Conservation (phyloP, 2,797 vertebrate genomes). For the Rhynchonycteris naso region DNA sequence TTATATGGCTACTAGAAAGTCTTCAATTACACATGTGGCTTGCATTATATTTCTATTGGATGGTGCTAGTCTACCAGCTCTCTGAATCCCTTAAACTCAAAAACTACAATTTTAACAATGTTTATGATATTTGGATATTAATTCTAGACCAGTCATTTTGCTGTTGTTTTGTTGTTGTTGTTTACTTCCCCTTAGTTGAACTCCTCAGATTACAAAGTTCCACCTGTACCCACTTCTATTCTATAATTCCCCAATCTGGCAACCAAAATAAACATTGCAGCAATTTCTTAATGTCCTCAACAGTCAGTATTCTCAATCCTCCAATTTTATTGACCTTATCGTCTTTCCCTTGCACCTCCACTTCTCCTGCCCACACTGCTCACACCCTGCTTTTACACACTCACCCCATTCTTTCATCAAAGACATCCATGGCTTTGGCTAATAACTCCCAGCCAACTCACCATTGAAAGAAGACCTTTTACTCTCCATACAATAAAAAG, state of each 20-base stretch:
- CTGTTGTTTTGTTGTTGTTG: background rate
- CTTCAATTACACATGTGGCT: constrained; percentile 1
- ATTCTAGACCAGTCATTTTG: background rate
- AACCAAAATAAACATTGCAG: background rate
- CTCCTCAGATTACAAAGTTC: background rate
- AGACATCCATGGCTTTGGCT: background rate
- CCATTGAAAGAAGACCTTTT: background rate
- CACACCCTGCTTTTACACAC: background rate
- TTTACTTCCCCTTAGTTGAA: background rate
- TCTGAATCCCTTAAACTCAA: constrained; percentile 3
- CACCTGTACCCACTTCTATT: background rate
- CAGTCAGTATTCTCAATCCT: background rate
- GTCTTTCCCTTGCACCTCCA: background rate
- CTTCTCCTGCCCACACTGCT: background rate
- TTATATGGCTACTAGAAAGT: background rate
- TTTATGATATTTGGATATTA: background rate
- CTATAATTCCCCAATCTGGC: background rate
- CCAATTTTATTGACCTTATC: no score
- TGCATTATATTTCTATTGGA: background rate
- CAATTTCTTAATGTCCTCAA: background rate
- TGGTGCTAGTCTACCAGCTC: background rate
- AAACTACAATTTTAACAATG: background rate
- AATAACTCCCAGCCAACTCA: background rate
- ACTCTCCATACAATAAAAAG: background rate
- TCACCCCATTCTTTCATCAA: background rate